Conservation (phyloP, 37 sponge, comb jelly and placozoan species). For the Bolinopsis microptera region DNA sequence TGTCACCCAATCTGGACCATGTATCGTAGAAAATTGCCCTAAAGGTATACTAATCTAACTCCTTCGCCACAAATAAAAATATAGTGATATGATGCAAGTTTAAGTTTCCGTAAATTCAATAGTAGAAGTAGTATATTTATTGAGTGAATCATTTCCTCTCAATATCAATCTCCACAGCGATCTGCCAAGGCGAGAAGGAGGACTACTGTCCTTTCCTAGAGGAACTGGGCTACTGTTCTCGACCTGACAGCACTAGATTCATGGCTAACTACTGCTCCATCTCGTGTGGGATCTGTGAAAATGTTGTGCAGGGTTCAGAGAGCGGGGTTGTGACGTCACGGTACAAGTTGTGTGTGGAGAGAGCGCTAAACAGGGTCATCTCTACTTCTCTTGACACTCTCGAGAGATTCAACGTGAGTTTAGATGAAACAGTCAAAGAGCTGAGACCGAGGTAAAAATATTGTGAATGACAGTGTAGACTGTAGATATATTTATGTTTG, state of each 20-base stretch:
- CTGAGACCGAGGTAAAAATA: not conserved
- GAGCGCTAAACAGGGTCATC: not conserved
- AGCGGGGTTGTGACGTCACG: not conserved
- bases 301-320: not conserved
- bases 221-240: conserved; percentile 29
- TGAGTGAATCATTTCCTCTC: no score
- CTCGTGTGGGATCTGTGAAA: not conserved
- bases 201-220: not conserved
- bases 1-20: not conserved
- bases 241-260: conserved; percentile 2
- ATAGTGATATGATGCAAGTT: no score
- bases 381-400: not conserved
- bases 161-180: no score
- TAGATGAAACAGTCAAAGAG: not conserved
- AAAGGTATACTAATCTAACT: conserved; percentile 41
- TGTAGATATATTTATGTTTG: no score
- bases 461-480: no score
- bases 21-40: conserved; percentile 19
- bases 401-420: not conserved
- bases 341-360: conserved; percentile 57
- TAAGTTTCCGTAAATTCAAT: no score
- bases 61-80: no score
- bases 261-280: conserved; percentile 38
- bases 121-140: no score
- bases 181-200: conserved; percentile 14